phyloP scores from a whole-genome alignment of 2,888 invertebrate species.

The Perithous albicinctus region DNA sequence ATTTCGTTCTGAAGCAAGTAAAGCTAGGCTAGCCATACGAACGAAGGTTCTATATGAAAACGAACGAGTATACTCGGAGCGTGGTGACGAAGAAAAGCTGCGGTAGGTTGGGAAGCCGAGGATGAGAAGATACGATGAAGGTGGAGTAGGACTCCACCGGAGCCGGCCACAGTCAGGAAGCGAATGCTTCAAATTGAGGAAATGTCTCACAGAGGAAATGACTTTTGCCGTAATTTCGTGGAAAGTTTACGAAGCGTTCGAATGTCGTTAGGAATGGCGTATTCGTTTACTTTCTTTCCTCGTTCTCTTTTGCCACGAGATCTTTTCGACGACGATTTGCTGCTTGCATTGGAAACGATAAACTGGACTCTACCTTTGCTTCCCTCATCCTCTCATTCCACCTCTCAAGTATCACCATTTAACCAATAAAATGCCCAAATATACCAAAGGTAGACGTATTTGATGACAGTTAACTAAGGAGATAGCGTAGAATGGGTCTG shows the following conservation, averaged over 20 bases:
- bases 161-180: conserved; percentile 57
- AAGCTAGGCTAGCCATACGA: conserved; percentile 29
- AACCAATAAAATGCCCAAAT: conserved; percentile 34
- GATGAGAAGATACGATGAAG: conserved; percentile 35
- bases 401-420: not conserved
- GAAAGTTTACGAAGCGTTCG: conserved; percentile 69
- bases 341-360: not conserved
- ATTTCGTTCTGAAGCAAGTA: conserved; percentile 45
- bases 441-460: not conserved
- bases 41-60: conserved; percentile 42
- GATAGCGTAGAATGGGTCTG: too few species aligned
- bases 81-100: conserved; percentile 40
- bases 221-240: conserved; percentile 70
- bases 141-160: conserved; percentile 48
- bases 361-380: conserved; percentile 26
- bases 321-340: conserved; percentile 33
- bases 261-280: conserved; percentile 69
- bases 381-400: not conserved
- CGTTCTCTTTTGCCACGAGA: conserved; percentile 16
- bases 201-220: conserved; percentile 71
- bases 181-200: conserved; percentile 71
- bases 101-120: conserved; percentile 52
- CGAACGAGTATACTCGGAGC: conserved; percentile 27
- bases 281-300: conserved; percentile 62
- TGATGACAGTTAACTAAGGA: too few species aligned